Base-by-base conservation (phyloP, 1,140 invertebrate species). In the Triops longicaudatus region DNA sequence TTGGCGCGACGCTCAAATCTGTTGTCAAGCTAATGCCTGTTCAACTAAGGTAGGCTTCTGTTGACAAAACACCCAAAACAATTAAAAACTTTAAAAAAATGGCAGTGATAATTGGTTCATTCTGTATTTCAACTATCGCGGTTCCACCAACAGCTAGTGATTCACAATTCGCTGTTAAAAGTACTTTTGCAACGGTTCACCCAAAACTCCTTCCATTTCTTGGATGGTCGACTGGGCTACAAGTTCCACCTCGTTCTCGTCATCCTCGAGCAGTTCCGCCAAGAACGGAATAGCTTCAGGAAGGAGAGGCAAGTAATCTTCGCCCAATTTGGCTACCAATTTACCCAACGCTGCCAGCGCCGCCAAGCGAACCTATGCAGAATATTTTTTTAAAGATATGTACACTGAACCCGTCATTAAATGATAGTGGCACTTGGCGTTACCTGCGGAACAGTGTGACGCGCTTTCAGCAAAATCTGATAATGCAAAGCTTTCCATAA, bases 401-500 rank as follows among this genome's bases (percentile, higher is more conserved):
- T n/a, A n/a, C n/a, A n/a, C n/a, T n/a, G n/a, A n/a, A n/a, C n/a
- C n/a, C n/a, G n/a, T n/a, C n/a, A n/a, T n/a, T n/a, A n/a, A n/a
- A n/a, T n/a, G n/a, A n/a, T n/a, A n/a, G n/a, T n/a, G 17, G 14
- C 14, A 17, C 22, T 22, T 43, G 44, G 71, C 77, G 81, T 81
- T 81, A 87, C 87, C 82, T 84, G 79, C 17, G 91, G 85, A 75
- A 89, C 88, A 80, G 88, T 87, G 81, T 93, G 90, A 79, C 93
- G 88, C 0, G 93, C 94, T 85, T 97, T 97, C 72, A 97, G 85
- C 22, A 97, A 84, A 75, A 96, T 89, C 84, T 96, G 93, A 84
- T 95, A 94, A 82, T 96, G 94, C 3, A 97, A 84, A 80, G 92
- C 88, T 82, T 96, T 96, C 90, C 95, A 96, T 3, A 94, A 82